Conservation (phyloP, 2,113 vertebrate genomes). For the Paracanthobrama guichenoti region DNA sequence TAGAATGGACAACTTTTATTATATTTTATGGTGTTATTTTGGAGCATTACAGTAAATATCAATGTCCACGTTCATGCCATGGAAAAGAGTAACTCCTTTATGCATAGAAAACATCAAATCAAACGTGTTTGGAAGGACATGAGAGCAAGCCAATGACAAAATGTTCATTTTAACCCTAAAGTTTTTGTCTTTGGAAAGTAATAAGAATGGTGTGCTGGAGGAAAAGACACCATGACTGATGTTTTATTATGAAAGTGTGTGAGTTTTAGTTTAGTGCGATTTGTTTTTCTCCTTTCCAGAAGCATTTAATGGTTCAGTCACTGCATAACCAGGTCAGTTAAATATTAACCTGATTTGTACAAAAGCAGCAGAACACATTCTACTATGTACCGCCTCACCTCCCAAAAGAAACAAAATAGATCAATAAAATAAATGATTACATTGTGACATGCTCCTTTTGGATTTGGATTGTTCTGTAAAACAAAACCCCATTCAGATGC, state of each 20-base stretch:
- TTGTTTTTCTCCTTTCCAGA: background rate
- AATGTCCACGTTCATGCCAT: background rate
- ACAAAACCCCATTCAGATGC: slow-evolving; percentile 38
- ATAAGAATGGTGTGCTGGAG: background rate
- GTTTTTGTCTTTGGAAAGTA: background rate
- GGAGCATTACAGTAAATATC: background rate
- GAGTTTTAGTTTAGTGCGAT: background rate
- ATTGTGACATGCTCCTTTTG: slow-evolving; percentile 24
- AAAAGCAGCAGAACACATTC: slow-evolving; percentile 1
- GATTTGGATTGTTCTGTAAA: slow-evolving; percentile 29
- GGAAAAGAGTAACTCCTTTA: background rate
- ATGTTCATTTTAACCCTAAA: background rate
- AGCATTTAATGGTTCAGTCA: background rate
- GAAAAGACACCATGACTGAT: background rate
- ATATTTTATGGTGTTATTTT: background rate
- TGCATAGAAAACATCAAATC: background rate
- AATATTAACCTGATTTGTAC: background rate
- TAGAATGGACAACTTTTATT: background rate
- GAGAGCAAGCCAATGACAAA: background rate
- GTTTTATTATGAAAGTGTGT: background rate
- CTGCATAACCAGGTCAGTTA: slow-evolving; percentile 1
- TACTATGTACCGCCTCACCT: background rate
- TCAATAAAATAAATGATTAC: slow-evolving; percentile 31
- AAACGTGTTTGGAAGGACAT: background rate
- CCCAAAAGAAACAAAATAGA: background rate